Base-by-base conservation (phyloP, 2,113 vertebrate species). In the Galeopterus variegatus region DNA sequence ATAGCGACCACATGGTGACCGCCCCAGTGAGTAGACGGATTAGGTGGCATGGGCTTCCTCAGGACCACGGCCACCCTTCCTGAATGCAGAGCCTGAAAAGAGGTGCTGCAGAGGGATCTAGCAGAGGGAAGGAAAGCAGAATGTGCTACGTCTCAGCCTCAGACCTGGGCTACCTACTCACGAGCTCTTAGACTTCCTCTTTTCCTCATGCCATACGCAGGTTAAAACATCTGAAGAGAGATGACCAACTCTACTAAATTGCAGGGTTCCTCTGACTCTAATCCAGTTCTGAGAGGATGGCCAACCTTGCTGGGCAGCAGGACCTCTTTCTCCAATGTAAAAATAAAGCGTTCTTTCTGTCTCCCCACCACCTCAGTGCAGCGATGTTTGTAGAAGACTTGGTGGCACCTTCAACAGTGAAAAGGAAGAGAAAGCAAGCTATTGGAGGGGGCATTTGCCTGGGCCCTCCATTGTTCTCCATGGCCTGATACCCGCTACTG, bases 51-150 rank as follows among this genome's bases (percentile, higher is more conserved):
- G 33, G 31, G 64, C 64, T 17, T 54, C 65, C 64, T 67, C 1
- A 24, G 60, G 73, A 58, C 79, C 45, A 12, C 0, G 1, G 31
- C 17, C 14, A 13, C 23, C 21, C 0, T 7, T 19, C 23, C 48
- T 8, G 82, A 86, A 17, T 4, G 33, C 54, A 11, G 73, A 75
- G 92, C 41, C 33, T 23, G 1, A 2, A 60, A 19, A 6, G 23
- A 28, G 19, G 45, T 10, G 54, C 28, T 28, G 19, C 28, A 28
- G 72, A 36, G 26, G 56, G 10, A 67, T 18, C 3, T 1, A 1
- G 2, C 1, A 12, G 23, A 50, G 50, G 56, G 70, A 26, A 26
- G n/a, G 56, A 60, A 5, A 23, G 36, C 0, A 1, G 70, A 54
- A 17, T 5, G 4, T 8, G 28, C 36, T 14, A 2, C 33, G 3